Base-by-base conservation (phyloP, 2,113 vertebrate species). In the Oenanthe melanoleuca region DNA sequence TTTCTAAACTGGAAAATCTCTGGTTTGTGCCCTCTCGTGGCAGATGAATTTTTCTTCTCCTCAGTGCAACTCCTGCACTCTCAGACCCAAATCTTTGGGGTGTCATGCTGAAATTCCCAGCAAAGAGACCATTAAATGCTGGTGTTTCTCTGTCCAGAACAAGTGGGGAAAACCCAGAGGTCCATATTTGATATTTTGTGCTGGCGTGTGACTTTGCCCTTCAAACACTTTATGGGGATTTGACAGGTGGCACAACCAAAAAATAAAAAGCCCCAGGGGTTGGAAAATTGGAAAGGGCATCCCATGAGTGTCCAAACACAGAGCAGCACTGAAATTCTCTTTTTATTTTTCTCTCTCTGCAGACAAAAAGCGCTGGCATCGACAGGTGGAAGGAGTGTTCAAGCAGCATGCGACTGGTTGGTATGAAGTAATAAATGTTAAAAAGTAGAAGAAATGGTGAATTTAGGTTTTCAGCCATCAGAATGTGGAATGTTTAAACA, bases 351-450 rank as follows among this genome's bases (percentile, higher is more conserved):
- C 56, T 77, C 93, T 91, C 93, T 94, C 86, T 96, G 53, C 97
- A 99, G 99, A 81, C 98, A 99, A 97, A 99, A 99, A 98, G 99
- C 99, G 60, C 96, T 99, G 97, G 99, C 99, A 80, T 99, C 99
- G 5, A 99, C 99, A 1, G 99, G 99, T 60, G 99, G 99, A 96
- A 98, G 99, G 97, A 99, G 99, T 3, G 99, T 99, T 57, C 99
- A 99, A 97, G 99, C 99, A 57, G 99, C 99, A 75, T 99, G 99
- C 97, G 99, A 99, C 98, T 99, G 99, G 99, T 99, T 98, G 98
- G 99, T 98, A 97, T 97, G 92, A 97, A 96, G 95, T 97, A 78
- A 87, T 92, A 80, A 84, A 84, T 88, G 53, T 29, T 92, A 6
- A 63, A 84, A 60, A 86, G n/a, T 8, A 9, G 34, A 71, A 78